phyloP scores from a whole-genome alignment of 37 sponge, comb jelly and placozoan species.

The Corticium candelabrum region DNA sequence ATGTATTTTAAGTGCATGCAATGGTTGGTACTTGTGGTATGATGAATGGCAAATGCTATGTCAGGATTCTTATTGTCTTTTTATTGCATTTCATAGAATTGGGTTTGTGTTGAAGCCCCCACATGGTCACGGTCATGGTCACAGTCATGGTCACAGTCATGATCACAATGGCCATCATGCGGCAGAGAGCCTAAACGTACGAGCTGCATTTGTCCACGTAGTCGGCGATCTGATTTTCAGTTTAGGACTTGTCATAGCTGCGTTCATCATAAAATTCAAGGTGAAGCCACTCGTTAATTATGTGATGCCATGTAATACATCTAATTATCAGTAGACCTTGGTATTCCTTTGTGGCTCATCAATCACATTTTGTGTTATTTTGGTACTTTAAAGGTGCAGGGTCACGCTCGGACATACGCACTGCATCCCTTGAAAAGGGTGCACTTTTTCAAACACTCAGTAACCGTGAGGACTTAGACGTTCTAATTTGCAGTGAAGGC shows the following conservation, averaged over 20 bases:
- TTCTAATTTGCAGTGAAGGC: no score
- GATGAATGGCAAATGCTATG: no score
- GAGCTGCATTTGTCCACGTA: conserved; percentile 90
- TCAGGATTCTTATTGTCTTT: background rate
- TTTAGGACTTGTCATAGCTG: conserved; percentile 90
- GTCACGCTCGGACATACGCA: no score
- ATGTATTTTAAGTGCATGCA: background rate
- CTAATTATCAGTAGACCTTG: no score
- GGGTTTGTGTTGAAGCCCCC: conserved; percentile 7
- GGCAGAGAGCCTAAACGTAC: conserved; percentile 74
- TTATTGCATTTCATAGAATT: background rate
- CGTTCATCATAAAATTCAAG: conserved; percentile 79
- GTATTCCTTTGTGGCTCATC: background rate
- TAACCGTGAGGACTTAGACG: no score
- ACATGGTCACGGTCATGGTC: conserved; percentile 33
- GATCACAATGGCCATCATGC: conserved; percentile 17
- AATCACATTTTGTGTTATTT: background rate
- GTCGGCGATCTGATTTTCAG: conserved; percentile 94
- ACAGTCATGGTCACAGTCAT: conserved; percentile 57
- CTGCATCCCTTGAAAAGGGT: no score
- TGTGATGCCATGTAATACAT: background rate
- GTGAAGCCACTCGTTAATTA: conserved; percentile 40
- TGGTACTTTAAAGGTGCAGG: no score
- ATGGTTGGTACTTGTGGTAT: no score
- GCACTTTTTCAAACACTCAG: no score